Conservation (phyloP, 2,888 invertebrate genomes). For the Galeruca laticollis region DNA sequence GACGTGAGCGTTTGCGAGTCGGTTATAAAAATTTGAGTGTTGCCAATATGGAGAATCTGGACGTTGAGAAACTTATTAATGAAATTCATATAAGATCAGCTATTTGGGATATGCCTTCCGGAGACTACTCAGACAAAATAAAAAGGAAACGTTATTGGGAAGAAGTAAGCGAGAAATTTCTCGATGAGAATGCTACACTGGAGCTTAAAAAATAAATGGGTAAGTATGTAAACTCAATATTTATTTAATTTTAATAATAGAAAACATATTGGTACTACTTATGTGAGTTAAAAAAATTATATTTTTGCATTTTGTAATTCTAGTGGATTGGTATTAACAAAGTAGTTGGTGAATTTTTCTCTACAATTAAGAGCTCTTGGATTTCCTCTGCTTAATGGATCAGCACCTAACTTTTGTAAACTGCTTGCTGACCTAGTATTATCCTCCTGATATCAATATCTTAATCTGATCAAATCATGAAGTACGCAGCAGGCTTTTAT, state of each 20-base stretch:
- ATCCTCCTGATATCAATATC: too few relatives aligned
- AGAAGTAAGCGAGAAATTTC: neutral
- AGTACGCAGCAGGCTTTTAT: too few relatives aligned
- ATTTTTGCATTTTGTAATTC: neutral
- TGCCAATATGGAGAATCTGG: slow-evolving; percentile 1
- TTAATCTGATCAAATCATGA: too few relatives aligned
- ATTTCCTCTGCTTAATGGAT: too few relatives aligned
- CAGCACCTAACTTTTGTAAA: too few relatives aligned
- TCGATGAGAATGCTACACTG: slow-evolving; percentile 3
- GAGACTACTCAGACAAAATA: slow-evolving; percentile 2
- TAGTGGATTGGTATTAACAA: neutral
- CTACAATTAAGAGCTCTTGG: too few relatives aligned
- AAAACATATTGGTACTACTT: neutral
- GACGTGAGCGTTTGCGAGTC: neutral
- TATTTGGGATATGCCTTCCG: slow-evolving; percentile 6
- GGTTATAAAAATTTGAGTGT: neutral
- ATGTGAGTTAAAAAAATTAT: neutral
- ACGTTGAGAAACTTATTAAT: slow-evolving; percentile 4
- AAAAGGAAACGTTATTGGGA: neutral
- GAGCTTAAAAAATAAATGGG: neutral
- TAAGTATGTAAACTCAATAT: neutral
- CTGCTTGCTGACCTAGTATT: too few relatives aligned
- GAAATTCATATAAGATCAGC: too few relatives aligned
- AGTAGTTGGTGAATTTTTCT: too few relatives aligned
- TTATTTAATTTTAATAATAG: neutral